phyloP scores from a whole-genome alignment of 2,797 vertebrate genomes.

The Halcyon chelicuti region DNA sequence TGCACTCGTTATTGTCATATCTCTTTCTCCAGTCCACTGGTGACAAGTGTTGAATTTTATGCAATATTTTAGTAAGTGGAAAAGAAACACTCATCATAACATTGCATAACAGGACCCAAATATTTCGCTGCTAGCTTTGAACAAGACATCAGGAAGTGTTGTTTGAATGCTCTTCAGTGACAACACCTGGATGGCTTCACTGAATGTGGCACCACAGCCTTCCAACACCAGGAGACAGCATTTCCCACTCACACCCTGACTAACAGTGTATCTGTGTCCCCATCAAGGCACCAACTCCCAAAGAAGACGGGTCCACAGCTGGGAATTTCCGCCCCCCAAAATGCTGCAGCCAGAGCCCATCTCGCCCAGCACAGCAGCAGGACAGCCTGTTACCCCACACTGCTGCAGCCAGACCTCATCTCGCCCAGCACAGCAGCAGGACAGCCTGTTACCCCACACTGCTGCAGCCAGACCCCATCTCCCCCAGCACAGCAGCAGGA shows the following conservation, averaged over 20 bases:
- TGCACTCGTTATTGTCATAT: not conserved
- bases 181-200: not conserved
- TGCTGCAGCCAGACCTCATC: not conserved
- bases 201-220: not conserved
- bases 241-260: not conserved
- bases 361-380: not conserved
- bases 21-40: not conserved
- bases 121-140: not conserved
- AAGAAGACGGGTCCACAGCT: conserved; percentile 29
- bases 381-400: not conserved
- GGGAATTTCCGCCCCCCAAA: not conserved
- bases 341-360: not conserved
- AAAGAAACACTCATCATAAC: not conserved
- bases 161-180: not conserved
- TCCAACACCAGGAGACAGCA: not conserved
- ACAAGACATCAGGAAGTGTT: not conserved
- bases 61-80: not conserved
- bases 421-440: not conserved
- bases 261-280: not conserved
- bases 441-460: not conserved
- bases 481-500: too few species aligned
- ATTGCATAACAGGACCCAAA: not conserved
- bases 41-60: not conserved
- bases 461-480: not conserved
- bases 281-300: not conserved